Evolutionary conservation across 2,797 vertebrate species (phyloP).

Genomic region (Rhinogobio ventralis): DNA sequence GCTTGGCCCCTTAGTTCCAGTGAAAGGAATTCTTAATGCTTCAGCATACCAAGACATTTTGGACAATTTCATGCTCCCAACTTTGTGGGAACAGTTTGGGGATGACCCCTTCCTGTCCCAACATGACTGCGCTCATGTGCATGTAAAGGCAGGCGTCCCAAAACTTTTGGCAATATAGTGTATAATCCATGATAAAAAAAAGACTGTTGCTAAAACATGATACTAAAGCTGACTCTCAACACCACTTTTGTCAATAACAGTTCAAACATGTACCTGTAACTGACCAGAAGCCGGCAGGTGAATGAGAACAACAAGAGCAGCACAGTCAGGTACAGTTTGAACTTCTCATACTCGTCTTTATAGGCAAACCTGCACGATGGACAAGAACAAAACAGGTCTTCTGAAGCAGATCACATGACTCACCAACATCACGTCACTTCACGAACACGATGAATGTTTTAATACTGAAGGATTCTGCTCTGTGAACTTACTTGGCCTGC

Average conservation of each 20-base stretch:
- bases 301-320: slow-evolving; percentile 92
- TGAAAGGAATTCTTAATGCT: too few species aligned
- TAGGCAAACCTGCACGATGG: slow-evolving; percentile 87
- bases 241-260: background rate
- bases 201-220: background rate
- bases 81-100: too few species aligned
- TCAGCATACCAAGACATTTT: too few species aligned
- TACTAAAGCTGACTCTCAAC: background rate
- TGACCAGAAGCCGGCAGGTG: slow-evolving; percentile 90
- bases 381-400: background rate
- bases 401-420: background rate
- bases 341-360: slow-evolving; percentile 98
- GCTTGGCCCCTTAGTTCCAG: too few species aligned
- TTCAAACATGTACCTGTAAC: slow-evolving; percentile 85
- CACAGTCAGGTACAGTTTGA: slow-evolving; percentile 94
- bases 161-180: too few species aligned
- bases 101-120: too few species aligned
- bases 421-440: background rate
- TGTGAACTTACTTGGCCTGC: slow-evolving; percentile 75
- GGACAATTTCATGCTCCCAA: too few species aligned
- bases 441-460: background rate
- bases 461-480: background rate
- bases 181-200: background rate
- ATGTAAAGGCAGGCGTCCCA: too few species aligned
- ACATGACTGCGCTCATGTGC: too few species aligned